These are phyloP conservation scores for Apodemia hepburni DNA, from an alignment of 2,888 invertebrate species.

Conservation along the genomic window DNA sequence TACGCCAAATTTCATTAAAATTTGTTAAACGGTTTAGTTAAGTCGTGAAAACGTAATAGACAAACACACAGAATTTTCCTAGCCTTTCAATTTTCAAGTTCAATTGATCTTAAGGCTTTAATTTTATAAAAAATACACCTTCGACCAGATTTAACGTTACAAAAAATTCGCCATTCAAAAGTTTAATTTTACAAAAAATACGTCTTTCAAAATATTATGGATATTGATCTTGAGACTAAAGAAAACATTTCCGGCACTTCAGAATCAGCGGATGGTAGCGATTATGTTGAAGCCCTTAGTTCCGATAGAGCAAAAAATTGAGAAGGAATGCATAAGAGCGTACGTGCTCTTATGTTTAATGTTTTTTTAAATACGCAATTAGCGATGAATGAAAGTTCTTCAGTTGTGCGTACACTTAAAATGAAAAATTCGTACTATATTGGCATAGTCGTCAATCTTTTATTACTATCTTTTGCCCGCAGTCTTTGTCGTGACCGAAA, in stretches of 20 bases:
- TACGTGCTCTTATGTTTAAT: neutral
- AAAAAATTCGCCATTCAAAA: neutral
- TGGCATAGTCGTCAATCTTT: too few species aligned
- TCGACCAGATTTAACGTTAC: too few species aligned
- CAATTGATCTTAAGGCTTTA: too few species aligned
- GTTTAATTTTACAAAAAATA: neutral
- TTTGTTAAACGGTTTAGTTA: too few species aligned
- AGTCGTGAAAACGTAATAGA: too few species aligned
- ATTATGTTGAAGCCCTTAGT: slow-evolving; percentile 49
- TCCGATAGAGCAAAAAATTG: slow-evolving; percentile 37
- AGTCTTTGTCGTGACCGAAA: too few species aligned
- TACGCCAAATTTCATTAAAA: too few species aligned
- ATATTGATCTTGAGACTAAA: neutral
- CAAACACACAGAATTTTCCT: too few species aligned
- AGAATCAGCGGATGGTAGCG: slow-evolving; percentile 57
- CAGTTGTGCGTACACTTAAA: neutral
- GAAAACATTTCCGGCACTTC: slow-evolving; percentile 55
- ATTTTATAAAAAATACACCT: too few species aligned
- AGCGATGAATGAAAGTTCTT: neutral
- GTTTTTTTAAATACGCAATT: slow-evolving; percentile 1
- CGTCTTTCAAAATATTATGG: neutral
- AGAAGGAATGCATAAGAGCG: slow-evolving; percentile 1
- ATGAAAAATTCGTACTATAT: too few species aligned
- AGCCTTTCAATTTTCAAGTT: too few species aligned
- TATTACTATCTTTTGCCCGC: too few species aligned